Percentiles rank a stretch among this genome's conserved stretches.
Evolutionary conservation across 2,888 invertebrate genomes (phyloP).

Genomic region (Diogma glabrata): DNA sequence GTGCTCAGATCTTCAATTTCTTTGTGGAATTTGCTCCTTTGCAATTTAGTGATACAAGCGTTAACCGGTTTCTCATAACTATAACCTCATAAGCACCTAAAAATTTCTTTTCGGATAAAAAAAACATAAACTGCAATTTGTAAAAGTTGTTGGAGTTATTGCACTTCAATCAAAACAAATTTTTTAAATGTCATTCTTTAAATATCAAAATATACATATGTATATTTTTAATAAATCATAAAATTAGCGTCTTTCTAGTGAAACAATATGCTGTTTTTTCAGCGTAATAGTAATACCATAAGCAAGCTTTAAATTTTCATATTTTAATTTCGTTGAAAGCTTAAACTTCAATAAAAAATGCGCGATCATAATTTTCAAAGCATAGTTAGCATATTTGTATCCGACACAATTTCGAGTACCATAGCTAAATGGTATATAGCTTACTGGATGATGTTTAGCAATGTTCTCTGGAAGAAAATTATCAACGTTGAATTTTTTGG

Average conservation of each 20-base stretch:
- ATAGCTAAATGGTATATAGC: background rate
- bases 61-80: too few relatives aligned
- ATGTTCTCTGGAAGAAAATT: constrained; percentile 5
- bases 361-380: background rate
- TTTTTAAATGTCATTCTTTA: too few relatives aligned
- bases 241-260: background rate
- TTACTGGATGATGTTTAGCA: background rate
- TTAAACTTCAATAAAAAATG: background rate
- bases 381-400: background rate
- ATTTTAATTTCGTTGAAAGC: background rate
- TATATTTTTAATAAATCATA: too few relatives aligned
- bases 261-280: background rate
- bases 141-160: too few relatives aligned
- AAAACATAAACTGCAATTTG: too few relatives aligned
- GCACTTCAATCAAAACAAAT: too few relatives aligned
- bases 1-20: too few relatives aligned
- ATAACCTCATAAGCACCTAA: too few relatives aligned
- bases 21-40: too few relatives aligned
- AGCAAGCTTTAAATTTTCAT: background rate
- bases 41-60: too few relatives aligned
- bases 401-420: background rate
- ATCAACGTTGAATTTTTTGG: background rate
- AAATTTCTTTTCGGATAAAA: too few relatives aligned
- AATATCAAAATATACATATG: too few relatives aligned
- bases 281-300: background rate